phyloP scores from a whole-genome alignment of 2,888 invertebrate genomes.

The Megaustenia siamemsis region DNA sequence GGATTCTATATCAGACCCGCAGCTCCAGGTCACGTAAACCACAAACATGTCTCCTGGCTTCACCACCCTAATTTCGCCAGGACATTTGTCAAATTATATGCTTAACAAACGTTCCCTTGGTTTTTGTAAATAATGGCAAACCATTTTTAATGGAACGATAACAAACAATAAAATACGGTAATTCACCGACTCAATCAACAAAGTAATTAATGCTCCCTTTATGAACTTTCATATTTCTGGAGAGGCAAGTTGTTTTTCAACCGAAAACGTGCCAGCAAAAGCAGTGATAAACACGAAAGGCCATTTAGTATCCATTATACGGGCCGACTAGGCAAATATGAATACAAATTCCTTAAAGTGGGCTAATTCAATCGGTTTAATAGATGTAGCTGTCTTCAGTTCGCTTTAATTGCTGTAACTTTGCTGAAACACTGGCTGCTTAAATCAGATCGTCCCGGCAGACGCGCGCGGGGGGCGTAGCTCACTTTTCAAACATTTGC shows the following conservation, averaged over 20 bases:
- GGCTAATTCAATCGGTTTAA: constrained; percentile 46
- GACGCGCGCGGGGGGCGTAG: constrained; percentile 8
- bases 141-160: constrained; percentile 47
- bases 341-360: constrained; percentile 46
- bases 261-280: constrained; percentile 31
- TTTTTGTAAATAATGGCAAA: constrained; percentile 48
- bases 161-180: constrained; percentile 33
- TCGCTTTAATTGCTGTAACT: constrained; percentile 36
- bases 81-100: constrained; percentile 12
- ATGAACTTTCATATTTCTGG: constrained; percentile 5
- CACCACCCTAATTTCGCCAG: background rate
- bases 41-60: constrained; percentile 9
- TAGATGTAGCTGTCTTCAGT: constrained; percentile 6
- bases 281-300: constrained; percentile 36
- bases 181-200: constrained; percentile 37
- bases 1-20: background rate
- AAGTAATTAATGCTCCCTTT: constrained; percentile 43
- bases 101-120: background rate
- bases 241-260: constrained; percentile 35
- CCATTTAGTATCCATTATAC: constrained; percentile 35
- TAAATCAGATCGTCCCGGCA: constrained; percentile 14
- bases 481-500: constrained; percentile 25
- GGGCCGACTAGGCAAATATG: constrained; percentile 29
- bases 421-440: background rate
- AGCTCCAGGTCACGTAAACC: constrained; percentile 4